Base-by-base conservation (phyloP, 2,888 invertebrate genomes). In the Schizotus pectinicornis region DNA sequence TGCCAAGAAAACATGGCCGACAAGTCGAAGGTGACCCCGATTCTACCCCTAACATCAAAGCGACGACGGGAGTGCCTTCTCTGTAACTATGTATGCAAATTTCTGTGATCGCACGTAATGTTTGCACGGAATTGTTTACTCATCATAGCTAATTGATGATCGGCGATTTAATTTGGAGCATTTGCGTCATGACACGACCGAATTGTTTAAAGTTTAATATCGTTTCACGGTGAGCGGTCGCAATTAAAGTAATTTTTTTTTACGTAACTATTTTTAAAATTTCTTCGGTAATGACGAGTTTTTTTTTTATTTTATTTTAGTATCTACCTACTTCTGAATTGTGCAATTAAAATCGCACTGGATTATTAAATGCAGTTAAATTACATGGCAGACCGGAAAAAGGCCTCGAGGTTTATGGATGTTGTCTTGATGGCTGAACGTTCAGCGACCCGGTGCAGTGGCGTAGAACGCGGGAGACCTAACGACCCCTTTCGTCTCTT, bases 261-360 rank as follows among this genome's bases (percentile, higher is more conserved):
- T 47, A 38, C 38, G 30, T 38, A 48, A 48, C 38, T 14, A 13
- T 47, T 35, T n/a, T 47, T 22, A 36, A 47, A 47, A 47, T 14
- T 9, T 13, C 30, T 35, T 14, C 36, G 9, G n/a, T 22, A 36
- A 46, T 46, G 9, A 46, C n/a, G 30, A 11, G n/a, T 42, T 42
- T 42, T 42, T 11, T n/a, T 11, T 13, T 12, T 41, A 13, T 39
- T 39, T 39, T 39, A 39, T 39, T 39, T 39, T n/a, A n/a, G n/a
- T n/a, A n/a, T n/a, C n/a, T n/a, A n/a, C n/a, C 3, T 22, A 22
- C 22, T 22, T 22, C 5, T 22, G 22, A 22, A 3, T 22, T 22
- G 22, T 5, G 22, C 22, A 22, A 22, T 22, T 22, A 22, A 22
- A 22, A 22, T 22, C 3, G 22, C 11, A 9, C 36, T 9, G 11